phyloP scores from a whole-genome alignment of 2,797 vertebrate species.

The Sus cebifrons region DNA sequence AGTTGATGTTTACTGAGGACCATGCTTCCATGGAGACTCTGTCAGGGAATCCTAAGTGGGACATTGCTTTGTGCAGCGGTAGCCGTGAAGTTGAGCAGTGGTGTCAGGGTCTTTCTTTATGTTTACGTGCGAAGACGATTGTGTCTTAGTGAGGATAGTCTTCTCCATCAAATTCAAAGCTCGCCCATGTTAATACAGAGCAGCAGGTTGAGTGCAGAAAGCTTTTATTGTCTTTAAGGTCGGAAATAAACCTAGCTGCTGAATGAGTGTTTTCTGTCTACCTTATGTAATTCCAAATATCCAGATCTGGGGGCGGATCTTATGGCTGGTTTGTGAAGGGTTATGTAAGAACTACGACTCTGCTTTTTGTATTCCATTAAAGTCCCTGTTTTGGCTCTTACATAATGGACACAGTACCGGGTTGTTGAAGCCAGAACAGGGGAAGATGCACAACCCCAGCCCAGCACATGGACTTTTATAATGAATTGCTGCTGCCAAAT shows the following conservation, averaged over 20 bases:
- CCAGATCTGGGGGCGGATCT: neutral
- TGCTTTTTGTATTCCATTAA: conserved; percentile 38
- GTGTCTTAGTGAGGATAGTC: neutral
- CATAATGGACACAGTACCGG: conserved; percentile 75
- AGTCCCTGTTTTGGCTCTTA: conserved; percentile 75
- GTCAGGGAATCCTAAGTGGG: neutral
- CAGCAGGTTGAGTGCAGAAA: neutral
- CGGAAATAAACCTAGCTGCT: neutral
- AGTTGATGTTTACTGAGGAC: conserved; percentile 2
- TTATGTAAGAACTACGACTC: conserved; percentile 79
- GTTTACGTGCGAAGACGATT: conserved; percentile 1
- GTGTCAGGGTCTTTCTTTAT: neutral
- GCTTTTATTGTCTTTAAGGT: conserved; percentile 24
- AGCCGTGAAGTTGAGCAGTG: neutral
- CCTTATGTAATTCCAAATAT: conserved; percentile 64
- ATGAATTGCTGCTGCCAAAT: conserved; percentile 74
- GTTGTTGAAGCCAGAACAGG: conserved; percentile 2
- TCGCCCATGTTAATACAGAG: neutral
- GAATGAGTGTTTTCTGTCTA: neutral
- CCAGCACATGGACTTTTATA: conserved; percentile 17
- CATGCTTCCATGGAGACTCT: neutral
- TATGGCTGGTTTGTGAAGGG: conserved; percentile 57
- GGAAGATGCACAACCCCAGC: neutral
- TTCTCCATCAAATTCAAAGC: neutral
- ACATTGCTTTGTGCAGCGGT: neutral